phyloP scores from a whole-genome alignment of 2,113 vertebrate genomes.

The Gallinago undulata region DNA sequence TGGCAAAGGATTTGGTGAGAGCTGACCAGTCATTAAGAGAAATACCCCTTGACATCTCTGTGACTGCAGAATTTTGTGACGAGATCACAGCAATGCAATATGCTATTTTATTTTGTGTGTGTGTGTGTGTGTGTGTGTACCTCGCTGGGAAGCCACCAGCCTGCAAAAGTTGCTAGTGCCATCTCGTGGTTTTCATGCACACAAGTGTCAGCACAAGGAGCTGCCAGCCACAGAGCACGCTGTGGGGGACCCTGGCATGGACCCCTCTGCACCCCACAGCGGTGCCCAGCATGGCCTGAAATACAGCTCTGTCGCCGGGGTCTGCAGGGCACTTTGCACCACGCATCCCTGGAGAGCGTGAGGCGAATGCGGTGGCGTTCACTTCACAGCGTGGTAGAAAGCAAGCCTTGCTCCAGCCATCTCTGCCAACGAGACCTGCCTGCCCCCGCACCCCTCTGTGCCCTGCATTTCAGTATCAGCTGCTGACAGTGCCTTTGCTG shows the following conservation, averaged over 20 bases:
- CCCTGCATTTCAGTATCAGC: fast-evolving
- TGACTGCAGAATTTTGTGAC: fast-evolving
- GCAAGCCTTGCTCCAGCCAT: neutral
- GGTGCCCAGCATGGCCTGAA: neutral
- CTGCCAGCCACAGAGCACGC: fast-evolving
- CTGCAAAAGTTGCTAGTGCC: conserved; percentile 27
- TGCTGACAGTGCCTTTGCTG: neutral
- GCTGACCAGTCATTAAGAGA: neutral
- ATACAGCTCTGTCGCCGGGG: fast-evolving
- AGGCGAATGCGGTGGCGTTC: fast-evolving
- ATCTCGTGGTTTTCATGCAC: conserved; percentile 2
- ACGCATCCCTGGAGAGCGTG: fast-evolving
- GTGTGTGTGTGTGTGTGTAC: neutral
- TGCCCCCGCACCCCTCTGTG: neutral
- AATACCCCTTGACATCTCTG: fast-evolving
- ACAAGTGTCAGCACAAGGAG: neutral
- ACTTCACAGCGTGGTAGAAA: neutral
- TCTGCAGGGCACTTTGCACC: fast-evolving
- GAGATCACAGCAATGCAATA: fast-evolving
- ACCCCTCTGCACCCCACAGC: fast-evolving
- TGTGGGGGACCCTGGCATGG: fast-evolving
- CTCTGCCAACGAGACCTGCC: fast-evolving
- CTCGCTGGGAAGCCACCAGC: neutral
- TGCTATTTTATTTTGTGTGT: fast-evolving
- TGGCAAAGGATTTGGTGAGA: neutral